A percentile compares a stretch with the other conserved stretches of the same genome.
phyloP scores from a whole-genome alignment of 2,113 vertebrate genomes.

The Sorex fumeus region DNA sequence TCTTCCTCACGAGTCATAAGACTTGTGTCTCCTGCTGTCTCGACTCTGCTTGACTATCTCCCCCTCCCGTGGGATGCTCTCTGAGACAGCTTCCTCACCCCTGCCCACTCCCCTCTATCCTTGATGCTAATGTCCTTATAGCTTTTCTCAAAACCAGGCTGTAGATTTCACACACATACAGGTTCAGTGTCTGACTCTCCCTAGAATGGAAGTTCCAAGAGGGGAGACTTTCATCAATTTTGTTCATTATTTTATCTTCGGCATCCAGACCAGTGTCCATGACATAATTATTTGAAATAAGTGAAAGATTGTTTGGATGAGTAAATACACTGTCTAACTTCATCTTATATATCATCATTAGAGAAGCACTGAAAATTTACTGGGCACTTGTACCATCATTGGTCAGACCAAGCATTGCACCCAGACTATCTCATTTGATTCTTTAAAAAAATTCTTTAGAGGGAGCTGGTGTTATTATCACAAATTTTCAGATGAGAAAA shows the following conservation, averaged over 20 bases:
- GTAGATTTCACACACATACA: background rate
- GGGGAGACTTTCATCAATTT: background rate
- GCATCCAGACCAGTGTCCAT: background rate
- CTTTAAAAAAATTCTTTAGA: slow-evolving; percentile 6
- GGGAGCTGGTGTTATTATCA: background rate
- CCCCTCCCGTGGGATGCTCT: background rate
- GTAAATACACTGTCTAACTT: background rate
- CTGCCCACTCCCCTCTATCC: background rate
- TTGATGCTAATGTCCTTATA: background rate
- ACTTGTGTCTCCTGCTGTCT: background rate
- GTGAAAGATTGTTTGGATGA: background rate
- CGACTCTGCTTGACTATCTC: background rate
- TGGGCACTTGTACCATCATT: background rate
- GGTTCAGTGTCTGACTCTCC: background rate
- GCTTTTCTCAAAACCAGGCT: background rate
- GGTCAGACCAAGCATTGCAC: background rate
- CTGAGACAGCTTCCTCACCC: background rate
- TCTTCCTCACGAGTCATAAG: background rate
- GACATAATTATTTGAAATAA: slow-evolving; percentile 18
- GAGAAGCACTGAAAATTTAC: background rate
- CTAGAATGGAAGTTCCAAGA: background rate
- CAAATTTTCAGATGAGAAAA: slow-evolving; percentile 22
- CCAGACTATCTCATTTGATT: slow-evolving; percentile 6
- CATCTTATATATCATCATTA: background rate
- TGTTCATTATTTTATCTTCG: background rate